Evolutionary conservation across 37 sponge, comb jelly and placozoan species (phyloP), one percentile per base, ranked within the genome.

Genomic region (Bolinopsis microptera): DNA sequence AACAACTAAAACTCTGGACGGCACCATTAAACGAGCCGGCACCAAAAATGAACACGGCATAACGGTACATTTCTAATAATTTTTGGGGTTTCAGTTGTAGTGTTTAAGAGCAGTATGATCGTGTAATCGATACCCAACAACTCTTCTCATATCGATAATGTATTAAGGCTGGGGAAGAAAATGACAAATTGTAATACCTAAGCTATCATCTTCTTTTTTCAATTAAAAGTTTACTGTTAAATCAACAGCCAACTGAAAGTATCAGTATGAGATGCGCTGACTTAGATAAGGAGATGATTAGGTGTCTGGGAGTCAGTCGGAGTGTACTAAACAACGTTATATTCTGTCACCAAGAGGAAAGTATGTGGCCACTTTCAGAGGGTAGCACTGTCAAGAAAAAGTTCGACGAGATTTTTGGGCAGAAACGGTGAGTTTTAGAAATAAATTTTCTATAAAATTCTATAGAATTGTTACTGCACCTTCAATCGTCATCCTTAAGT

Each of bases 321-420:
- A 95, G 97, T 69, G 96, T 99, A 27, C 95, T 99, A 39, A 96
- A 93, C 75, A 93, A 96, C 48, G 99, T 99, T 69, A 95, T 99
- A 13, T 97, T 99, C 95, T 99, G 99, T 69, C 99, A 99, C 69
- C 99, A 99, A 69, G 99, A 99, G 92, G 99, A 99, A 36, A 95
- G 97, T 0, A 69, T 93, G n/a, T 99, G 99, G 98, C 99, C 99
- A 0, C 93, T 99, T 38, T 93, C 95, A 94, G 97, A 99, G 75
- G 95, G 97, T 0, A 99, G 95, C 32, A 93, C 93, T 0, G 94
- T 99, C 40, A 99, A 99, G 93, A 94, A 92, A 35, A 99, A 96
- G 76, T 99, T 99, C 95, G 99, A 99, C 93, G 96, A 96, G 74
- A 99, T 99, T n/a, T 99, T 99, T 94, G 97, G 93, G 23, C 93